Evolutionary conservation across 2,113 vertebrate genomes (phyloP).

Genomic region (Apteryx mantelli): DNA sequence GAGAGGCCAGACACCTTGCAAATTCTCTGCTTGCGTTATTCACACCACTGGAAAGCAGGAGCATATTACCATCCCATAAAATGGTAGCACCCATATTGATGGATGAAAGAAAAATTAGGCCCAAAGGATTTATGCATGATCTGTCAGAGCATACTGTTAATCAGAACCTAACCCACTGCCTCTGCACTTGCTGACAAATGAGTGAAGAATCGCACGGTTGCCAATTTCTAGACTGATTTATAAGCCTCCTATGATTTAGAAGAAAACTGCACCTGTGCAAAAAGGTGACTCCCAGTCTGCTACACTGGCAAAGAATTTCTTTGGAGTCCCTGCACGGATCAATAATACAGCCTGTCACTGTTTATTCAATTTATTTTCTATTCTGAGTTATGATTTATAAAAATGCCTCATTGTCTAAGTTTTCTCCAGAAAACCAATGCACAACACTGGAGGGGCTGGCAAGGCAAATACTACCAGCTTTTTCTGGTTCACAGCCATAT

Average conservation of each 20-base stretch:
- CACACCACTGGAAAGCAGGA: background rate
- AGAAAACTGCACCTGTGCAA: background rate
- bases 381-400: background rate
- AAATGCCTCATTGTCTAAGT: background rate
- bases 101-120: background rate
- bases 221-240: background rate
- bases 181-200: background rate
- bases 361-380: background rate
- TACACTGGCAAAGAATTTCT: background rate
- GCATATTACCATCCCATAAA: background rate
- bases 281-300: background rate
- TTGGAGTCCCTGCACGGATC: background rate
- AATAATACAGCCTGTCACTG: background rate
- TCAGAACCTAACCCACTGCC: background rate
- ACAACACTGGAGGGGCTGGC: background rate
- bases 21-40: background rate
- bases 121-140: background rate
- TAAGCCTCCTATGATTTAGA: background rate
- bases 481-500: background rate
- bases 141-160: background rate
- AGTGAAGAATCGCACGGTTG: background rate
- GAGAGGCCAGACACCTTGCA: background rate
- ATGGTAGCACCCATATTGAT: accelerated
- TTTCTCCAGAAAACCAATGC: background rate
- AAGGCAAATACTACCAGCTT: background rate